Base-by-base conservation (phyloP, 2,888 invertebrate genomes). In the Andrena marginata region DNA sequence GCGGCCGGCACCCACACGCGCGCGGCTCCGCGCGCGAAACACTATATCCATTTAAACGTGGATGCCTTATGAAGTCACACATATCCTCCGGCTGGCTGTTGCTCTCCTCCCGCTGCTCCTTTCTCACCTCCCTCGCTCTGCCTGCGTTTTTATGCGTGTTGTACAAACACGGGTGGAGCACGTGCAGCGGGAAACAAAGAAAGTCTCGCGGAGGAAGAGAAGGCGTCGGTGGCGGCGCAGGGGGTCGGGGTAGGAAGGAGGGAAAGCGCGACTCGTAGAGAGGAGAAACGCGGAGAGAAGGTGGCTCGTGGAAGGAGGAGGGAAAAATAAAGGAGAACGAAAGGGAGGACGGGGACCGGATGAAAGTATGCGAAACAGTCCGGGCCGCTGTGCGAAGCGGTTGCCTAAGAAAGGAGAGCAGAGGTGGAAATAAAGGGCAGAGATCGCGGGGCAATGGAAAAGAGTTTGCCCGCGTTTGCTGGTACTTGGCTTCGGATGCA, bases 181-280 rank as follows among this genome's bases (percentile, higher is more conserved):
- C 86, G 86, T 87, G 89, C 89, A 85, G 64, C 70, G 64, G 81
- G 84, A 90, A 90, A 90, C 88, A 90, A 89, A 88, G 89, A 87
- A 77, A 65, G 77, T 29, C 63, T 48, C 77, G 77, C 59, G 82
- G 72, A 88, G 68, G 82, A 82, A 68, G 75, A 64, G 75, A 60
- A 77, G 86, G 82, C 71, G 83, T 80, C 72, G 71, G 76, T 81
- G 67, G 77, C 31, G 68, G 68, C 67, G 81, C 33, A 74, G 72
- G 74, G 64, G 20, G 26, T 69, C 20, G 35, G 68, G 71, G 13
- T 62, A 59, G 62, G 69, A 74, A 74, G 77, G 65, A 79, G 60
- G 65, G 71, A 83, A 68, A 74, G 68, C 65, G 31, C 26, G 35
- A 51, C 20, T 29, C 35, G 33, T 29, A 42, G 59, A 65, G 78